Percentiles rank a stretch among this genome's conserved stretches.
Evolutionary conservation across 92 coral and sea anemone genomes (phyloP).

Genomic region (Porites evermanni): DNA sequence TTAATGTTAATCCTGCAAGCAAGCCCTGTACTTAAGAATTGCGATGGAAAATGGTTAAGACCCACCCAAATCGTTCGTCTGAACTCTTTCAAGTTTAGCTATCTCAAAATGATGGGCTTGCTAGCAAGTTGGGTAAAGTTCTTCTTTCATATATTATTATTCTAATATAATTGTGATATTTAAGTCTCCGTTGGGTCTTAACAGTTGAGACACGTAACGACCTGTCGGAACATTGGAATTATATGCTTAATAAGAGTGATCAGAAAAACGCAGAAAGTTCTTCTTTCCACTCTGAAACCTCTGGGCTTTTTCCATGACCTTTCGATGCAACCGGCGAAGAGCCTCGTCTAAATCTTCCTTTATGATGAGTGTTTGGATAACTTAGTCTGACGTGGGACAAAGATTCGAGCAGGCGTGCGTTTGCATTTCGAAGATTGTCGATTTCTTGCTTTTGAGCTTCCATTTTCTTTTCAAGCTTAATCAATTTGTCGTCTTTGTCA

Average conservation of each 20-base stretch:
- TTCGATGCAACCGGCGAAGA: constrained; percentile 33
- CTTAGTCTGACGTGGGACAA: constrained; percentile 63
- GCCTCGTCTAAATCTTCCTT: constrained; percentile 29
- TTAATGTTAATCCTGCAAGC: too few species aligned
- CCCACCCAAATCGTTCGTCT: too few species aligned
- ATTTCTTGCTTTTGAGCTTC: constrained; percentile 74
- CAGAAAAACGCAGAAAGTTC: constrained; percentile 86
- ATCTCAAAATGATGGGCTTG: too few species aligned
- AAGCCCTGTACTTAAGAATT: too few species aligned
- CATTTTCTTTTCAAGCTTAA: constrained; percentile 56
- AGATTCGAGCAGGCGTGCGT: constrained; percentile 73
- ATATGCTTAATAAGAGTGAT: background rate
- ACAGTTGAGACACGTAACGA: too few species aligned
- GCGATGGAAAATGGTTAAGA: too few species aligned
- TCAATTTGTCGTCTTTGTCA: constrained; percentile 47
- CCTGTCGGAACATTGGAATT: background rate
- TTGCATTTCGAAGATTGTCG: constrained; percentile 71
- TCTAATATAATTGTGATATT: too few species aligned
- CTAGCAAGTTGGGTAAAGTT: too few species aligned
- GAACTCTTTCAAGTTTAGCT: too few species aligned
- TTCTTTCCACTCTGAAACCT: constrained; percentile 79
- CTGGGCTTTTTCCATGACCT: constrained; percentile 47
- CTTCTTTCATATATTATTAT: too few species aligned
- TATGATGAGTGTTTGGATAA: constrained; percentile 15
- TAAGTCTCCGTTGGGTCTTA: too few species aligned